Conservation (phyloP, 2,797 vertebrate species). For the Choloepus didactylus region DNA sequence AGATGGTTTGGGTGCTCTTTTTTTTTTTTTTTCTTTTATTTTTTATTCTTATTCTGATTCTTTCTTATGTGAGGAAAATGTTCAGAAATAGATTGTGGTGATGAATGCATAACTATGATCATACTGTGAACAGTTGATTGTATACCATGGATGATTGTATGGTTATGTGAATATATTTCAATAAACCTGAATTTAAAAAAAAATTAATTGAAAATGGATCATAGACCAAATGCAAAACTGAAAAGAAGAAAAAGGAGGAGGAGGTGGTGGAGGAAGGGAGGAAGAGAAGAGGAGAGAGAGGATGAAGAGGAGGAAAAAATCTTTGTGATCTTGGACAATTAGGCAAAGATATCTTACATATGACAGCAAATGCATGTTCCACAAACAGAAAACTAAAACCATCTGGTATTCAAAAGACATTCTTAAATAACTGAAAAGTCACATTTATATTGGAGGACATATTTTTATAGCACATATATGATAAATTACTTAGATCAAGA, state of each 20-base stretch:
- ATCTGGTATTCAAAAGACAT: not conserved
- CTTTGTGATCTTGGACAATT: not conserved
- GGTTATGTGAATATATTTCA: no score
- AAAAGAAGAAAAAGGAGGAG: not conserved
- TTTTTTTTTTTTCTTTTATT: no score
- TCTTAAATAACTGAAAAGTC: not conserved
- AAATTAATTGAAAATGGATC: no score
- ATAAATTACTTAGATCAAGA: not conserved
- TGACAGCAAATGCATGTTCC: not conserved
- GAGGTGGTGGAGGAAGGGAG: no score
- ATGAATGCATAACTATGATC: no score
- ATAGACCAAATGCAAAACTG: not conserved
- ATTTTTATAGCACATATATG: not conserved
- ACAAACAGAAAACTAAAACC: not conserved
- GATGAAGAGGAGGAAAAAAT: not conserved
- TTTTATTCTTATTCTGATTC: no score
- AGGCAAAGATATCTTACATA: not conserved
- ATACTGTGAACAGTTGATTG: no score
- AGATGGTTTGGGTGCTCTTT: no score
- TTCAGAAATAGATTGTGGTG: no score
- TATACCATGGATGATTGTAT: no score
- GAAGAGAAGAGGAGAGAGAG: not conserved
- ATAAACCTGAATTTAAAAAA: no score
- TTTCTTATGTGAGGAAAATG: no score
- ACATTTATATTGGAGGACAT: not conserved